Base-by-base conservation (phyloP, 2,888 invertebrate genomes). In the Amorpha juglandis region DNA sequence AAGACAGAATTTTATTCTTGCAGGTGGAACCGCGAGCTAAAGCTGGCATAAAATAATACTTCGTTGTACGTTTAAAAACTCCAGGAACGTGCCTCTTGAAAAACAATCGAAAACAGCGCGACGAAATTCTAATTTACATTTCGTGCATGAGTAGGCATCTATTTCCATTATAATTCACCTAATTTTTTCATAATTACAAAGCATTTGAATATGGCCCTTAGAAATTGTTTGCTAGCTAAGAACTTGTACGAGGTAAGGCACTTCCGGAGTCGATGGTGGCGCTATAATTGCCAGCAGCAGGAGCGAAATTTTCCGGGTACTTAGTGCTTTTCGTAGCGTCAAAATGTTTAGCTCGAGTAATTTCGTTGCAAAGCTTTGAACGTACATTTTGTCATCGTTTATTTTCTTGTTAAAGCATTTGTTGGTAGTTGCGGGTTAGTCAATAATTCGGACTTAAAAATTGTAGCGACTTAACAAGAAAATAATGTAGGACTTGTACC, bases 321-420 rank as follows among this genome's bases (percentile, higher is more conserved):
- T 84, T 87, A 82, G 85, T 77, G 82, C 83, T 81, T 81, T 80
- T 78, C 75, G 75, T 74, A 69, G 74, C 80, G 78, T 79, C 81
- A 78, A 81, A 79, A 79, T 81, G 72, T 74, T 74, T 75, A 71
- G 73, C 70, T 73, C 69, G 62, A 67, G 71, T 66, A 70, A 71
- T 72, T 71, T 64, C 52, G 66, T 67, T 67, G 70, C 69, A 69
- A 65, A 27, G 66, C 64, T 53, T 42, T 55, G 42, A 55, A 53
- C 45, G 16, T 38, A 51, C 63, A 19, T 19, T 19, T 38, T 35
- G 50, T 38, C 63, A 58, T 19, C 12, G 38, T 58, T 58, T 58
- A 58, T 58, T 58, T 58, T 58, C 38, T 19, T 58, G 58, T 58
- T 42, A 16, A 0, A 19, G 19, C 42, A 16, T 38, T 38, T 11